Conservation (phyloP, 2,888 invertebrate genomes). For the Drosophila mayaguana region DNA sequence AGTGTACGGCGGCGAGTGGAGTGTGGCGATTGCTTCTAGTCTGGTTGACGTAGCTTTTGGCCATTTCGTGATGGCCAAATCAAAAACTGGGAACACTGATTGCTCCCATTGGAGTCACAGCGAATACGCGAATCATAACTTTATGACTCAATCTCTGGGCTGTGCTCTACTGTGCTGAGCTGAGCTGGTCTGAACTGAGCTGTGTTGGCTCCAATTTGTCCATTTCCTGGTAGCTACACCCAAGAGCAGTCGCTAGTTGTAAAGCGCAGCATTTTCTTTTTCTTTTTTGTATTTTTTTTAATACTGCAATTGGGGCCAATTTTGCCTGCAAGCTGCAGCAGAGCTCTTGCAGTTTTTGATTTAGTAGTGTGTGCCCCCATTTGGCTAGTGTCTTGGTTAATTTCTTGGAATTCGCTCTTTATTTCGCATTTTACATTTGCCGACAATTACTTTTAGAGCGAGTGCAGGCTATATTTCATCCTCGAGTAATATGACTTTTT, state of each 20-base stretch:
- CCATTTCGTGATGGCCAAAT: constrained; percentile 61
- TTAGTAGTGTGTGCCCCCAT: constrained; percentile 38
- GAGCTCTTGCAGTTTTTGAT: constrained; percentile 36
- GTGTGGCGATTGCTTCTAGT: constrained; percentile 35
- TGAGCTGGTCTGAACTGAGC: not conserved
- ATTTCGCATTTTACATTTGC: constrained; percentile 30
- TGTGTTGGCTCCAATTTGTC: constrained; percentile 42
- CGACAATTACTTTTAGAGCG: constrained; percentile 29
- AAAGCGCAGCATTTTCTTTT: constrained; percentile 24
- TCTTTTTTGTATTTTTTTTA: constrained; percentile 8
- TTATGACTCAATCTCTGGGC: constrained; percentile 54
- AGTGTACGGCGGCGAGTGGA: not conserved
- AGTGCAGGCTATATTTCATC: not conserved
- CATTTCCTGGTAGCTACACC: constrained; percentile 54
- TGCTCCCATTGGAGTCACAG: constrained; percentile 39
- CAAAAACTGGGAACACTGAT: constrained; percentile 38
- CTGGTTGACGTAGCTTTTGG: constrained; percentile 24
- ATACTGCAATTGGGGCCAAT: constrained; percentile 50
- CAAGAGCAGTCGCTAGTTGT: constrained; percentile 34
- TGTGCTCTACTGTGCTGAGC: constrained; percentile 7
- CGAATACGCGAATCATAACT: constrained; percentile 34
- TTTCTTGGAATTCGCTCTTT: constrained; percentile 35
- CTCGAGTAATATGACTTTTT: not conserved
- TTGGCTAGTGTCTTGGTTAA: constrained; percentile 43
- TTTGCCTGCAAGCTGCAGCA: constrained; percentile 43